Conservation (phyloP, 2,797 vertebrate species). For the Momotus momota region DNA sequence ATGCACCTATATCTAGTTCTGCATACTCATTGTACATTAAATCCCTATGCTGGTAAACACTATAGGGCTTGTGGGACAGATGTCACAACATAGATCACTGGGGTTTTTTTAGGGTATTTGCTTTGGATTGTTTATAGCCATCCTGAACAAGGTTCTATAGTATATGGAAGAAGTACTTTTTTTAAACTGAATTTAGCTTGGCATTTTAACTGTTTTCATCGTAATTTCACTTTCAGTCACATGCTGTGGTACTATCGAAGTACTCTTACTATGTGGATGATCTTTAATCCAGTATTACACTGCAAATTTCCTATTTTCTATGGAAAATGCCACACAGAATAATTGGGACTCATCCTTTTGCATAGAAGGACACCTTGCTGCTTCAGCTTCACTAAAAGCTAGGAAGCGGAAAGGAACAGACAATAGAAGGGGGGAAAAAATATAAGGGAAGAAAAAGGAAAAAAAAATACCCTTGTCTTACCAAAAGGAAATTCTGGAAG, state of each 20-base stretch:
- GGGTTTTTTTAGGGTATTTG: not conserved
- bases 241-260: not conserved
- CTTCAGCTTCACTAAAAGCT: not conserved
- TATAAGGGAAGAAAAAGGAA: not conserved
- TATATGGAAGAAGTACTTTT: not conserved
- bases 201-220: not conserved
- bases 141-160: not conserved
- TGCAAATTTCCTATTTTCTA: not conserved
- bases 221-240: not conserved
- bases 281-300: not conserved
- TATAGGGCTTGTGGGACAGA: not conserved
- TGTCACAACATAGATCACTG: not conserved
- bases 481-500: slow-evolving; percentile 96
- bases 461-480: slow-evolving; percentile 62
- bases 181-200: not conserved
- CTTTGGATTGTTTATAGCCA: not conserved
- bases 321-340: not conserved
- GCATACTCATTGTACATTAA: not conserved
- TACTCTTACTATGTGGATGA: not conserved
- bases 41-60: not conserved
- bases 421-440: not conserved
- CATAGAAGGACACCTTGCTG: not conserved
- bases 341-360: not conserved
- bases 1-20: not conserved
- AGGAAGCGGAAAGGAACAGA: not conserved